phyloP scores from a whole-genome alignment of 2,888 invertebrate genomes.

The Aethes cnicana region DNA sequence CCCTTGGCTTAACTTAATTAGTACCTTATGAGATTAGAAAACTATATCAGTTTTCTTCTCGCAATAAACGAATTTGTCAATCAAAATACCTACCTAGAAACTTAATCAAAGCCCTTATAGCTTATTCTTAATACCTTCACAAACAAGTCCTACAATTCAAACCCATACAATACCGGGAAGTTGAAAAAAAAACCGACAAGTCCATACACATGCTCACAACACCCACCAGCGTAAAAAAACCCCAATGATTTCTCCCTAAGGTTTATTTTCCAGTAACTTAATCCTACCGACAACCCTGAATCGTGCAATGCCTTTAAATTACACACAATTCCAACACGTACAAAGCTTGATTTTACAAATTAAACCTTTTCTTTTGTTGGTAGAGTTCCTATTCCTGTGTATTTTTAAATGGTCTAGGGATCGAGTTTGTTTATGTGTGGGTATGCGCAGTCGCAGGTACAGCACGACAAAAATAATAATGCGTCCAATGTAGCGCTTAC shows the following conservation, averaged over 20 bases:
- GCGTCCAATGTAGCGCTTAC: too few relatives aligned
- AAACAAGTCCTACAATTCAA: slow-evolving; percentile 17
- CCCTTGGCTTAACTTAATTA: too few relatives aligned
- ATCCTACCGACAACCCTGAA: slow-evolving; percentile 1
- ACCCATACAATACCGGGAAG: slow-evolving; percentile 25
- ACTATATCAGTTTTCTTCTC: too few relatives aligned
- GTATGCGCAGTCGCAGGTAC: slow-evolving; percentile 43
- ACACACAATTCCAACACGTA: not conserved
- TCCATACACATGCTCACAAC: not conserved
- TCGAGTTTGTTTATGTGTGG: slow-evolving; percentile 30
- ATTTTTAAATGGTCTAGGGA: slow-evolving; percentile 9
- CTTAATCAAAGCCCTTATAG: too few relatives aligned
- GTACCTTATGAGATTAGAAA: too few relatives aligned
- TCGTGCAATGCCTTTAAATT: not conserved
- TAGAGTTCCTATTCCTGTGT: not conserved
- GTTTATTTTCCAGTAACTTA: not conserved
- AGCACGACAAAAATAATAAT: slow-evolving; percentile 71
- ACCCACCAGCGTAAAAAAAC: not conserved
- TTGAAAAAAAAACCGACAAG: slow-evolving; percentile 13
- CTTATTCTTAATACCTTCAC: slow-evolving; percentile 22
- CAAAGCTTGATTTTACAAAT: not conserved
- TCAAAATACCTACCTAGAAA: too few relatives aligned
- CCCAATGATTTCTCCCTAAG: not conserved
- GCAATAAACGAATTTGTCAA: too few relatives aligned
- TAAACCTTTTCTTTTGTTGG: not conserved